Evolutionary conservation across 64 coral and sea anemone species (phyloP).

Genomic region (Pocillopora damicornis): DNA sequence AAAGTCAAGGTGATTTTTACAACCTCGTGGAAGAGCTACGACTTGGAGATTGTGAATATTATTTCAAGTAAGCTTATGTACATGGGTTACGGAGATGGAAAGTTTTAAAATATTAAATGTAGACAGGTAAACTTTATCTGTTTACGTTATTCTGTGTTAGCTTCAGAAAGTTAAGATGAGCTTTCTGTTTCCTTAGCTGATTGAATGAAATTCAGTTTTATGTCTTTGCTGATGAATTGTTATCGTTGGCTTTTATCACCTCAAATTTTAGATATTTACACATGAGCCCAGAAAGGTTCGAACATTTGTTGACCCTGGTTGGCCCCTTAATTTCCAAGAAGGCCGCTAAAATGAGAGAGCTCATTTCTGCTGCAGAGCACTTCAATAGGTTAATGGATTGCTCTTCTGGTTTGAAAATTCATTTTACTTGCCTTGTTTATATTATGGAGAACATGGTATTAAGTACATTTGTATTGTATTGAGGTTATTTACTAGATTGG

Average conservation of each 20-base stretch:
- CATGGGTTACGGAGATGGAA: not conserved
- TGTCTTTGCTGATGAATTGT: not conserved
- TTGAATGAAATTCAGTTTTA: not conserved
- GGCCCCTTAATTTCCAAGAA: conserved; percentile 15
- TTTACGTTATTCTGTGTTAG: not conserved
- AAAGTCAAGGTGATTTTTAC: conserved; percentile 45
- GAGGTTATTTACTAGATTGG: not conserved
- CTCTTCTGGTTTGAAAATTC: too few relatives aligned
- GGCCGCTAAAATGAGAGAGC: conserved; percentile 12
- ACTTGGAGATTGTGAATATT: conserved; percentile 44
- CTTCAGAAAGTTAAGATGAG: not conserved
- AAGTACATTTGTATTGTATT: not conserved
- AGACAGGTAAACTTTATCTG: not conserved
- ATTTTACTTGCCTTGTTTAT: too few relatives aligned
- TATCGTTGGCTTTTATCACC: not conserved
- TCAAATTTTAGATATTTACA: not conserved
- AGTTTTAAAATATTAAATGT: not conserved
- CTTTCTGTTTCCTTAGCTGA: not conserved
- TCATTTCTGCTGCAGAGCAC: conserved; percentile 26
- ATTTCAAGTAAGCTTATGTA: conserved; percentile 49
- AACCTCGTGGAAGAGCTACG: conserved; percentile 63
- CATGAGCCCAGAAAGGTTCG: not conserved
- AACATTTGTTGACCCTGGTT: conserved; percentile 25
- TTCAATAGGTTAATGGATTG: too few relatives aligned
- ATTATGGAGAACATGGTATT: too few relatives aligned